Conservation (phyloP, 35 echinoderm and acorn worm species). For the Apostichopus japonicus region DNA sequence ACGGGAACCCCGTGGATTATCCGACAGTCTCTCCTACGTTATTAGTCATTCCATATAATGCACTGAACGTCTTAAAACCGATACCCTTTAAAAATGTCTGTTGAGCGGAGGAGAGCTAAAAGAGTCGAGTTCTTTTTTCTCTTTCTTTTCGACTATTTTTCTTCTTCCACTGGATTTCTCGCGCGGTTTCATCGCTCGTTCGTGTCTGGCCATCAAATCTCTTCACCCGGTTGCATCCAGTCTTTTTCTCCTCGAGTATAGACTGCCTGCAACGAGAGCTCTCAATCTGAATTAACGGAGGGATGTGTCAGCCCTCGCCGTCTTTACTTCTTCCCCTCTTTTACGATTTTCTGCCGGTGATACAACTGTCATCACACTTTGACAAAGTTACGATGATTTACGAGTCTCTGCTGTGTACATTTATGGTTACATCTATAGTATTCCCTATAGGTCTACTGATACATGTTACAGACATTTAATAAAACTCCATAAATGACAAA, state of each 20-base stretch:
- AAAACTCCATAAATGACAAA: conserved; percentile 39
- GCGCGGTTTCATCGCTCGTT: background rate
- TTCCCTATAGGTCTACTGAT: background rate
- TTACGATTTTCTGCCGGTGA: background rate
- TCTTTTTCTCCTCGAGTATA: background rate
- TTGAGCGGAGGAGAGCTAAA: background rate
- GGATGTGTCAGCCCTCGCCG: background rate
- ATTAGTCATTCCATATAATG: conserved; percentile 10
- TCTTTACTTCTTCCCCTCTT: conserved; percentile 4
- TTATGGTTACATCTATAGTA: conserved; percentile 37
- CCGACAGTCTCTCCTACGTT: background rate
- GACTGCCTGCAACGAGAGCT: background rate
- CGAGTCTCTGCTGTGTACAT: background rate
- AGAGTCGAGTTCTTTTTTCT: background rate
- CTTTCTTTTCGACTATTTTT: background rate
- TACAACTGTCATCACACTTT: conserved; percentile 17
- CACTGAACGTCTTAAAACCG: background rate
- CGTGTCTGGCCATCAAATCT: background rate
- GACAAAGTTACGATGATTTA: conserved; percentile 42
- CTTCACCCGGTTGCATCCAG: conserved; percentile 11
- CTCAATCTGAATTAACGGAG: conserved; percentile 12
- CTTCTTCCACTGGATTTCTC: background rate
- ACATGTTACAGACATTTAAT: background rate
- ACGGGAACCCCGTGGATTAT: background rate
- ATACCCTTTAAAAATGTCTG: background rate